Conservation (phyloP, 2,797 vertebrate species). For the Bradypodion pumilum region DNA sequence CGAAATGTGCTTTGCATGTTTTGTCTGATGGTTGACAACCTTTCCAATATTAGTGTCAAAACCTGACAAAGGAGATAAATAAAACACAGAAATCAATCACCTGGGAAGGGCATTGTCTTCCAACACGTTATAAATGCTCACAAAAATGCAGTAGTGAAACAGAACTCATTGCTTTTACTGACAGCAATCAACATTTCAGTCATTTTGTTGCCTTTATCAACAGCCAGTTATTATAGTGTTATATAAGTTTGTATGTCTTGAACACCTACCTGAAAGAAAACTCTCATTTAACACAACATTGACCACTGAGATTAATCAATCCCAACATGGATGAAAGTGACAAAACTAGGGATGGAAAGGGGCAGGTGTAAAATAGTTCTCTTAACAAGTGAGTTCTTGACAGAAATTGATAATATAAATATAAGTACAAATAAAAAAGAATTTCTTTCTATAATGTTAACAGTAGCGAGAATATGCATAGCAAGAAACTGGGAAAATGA, state of each 20-base stretch:
- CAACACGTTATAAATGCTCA: not conserved
- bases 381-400: too few relatives aligned
- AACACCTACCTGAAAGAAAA: not conserved
- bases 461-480: too few relatives aligned
- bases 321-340: too few relatives aligned
- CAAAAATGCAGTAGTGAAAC: constrained; percentile 4
- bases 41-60: constrained; percentile 86
- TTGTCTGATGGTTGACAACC: constrained; percentile 85
- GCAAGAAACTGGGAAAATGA: too few relatives aligned
- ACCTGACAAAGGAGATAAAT: constrained; percentile 74
- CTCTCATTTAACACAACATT: not conserved
- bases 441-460: too few relatives aligned
- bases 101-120: constrained; percentile 26
- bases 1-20: constrained; percentile 82
- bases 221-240: not conserved
- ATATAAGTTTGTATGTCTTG: not conserved
- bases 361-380: too few relatives aligned
- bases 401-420: too few relatives aligned
- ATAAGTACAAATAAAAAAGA: too few relatives aligned
- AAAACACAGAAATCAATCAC: constrained; percentile 8
- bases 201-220: not conserved
- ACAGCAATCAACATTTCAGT: not conserved
- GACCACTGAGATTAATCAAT: too few relatives aligned
- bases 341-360: too few relatives aligned
- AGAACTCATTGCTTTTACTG: not conserved